Percentiles rank a stretch among this genome's conserved stretches.
These are phyloP conservation scores for Amphipyra berbera DNA, from an alignment of 2,888 invertebrate species.

Conservation along the genomic window DNA sequence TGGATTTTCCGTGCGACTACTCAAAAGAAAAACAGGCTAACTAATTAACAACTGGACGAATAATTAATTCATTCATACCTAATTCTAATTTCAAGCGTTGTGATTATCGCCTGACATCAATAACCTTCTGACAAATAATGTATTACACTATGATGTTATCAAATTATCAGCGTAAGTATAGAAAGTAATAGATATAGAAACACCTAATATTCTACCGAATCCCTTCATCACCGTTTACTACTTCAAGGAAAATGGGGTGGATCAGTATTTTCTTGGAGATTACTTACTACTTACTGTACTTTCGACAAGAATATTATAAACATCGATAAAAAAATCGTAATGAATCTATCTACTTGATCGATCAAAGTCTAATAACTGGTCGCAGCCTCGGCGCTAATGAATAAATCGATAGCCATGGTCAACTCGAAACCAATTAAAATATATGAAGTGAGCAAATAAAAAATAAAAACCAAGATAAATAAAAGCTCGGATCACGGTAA, in stretches of 20 bases:
- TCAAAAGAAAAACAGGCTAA: neutral
- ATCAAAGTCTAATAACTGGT: slow-evolving; percentile 1
- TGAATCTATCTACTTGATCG: neutral
- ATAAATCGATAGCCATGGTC: slow-evolving; percentile 13
- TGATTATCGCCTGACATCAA: neutral
- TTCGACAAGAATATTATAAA: too few relatives aligned
- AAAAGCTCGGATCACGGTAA: slow-evolving; percentile 37
- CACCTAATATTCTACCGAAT: too few relatives aligned
- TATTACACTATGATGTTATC: too few relatives aligned
- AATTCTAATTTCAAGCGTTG: neutral
- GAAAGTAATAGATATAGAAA: too few relatives aligned
- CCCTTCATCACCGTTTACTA: too few relatives aligned
- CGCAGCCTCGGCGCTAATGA: slow-evolving; percentile 1
- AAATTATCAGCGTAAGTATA: too few relatives aligned
- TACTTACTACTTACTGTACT: too few relatives aligned
- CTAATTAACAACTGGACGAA: neutral
- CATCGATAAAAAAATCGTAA: neutral
- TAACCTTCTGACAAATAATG: neutral
- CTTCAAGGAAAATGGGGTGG: too few relatives aligned
- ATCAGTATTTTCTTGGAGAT: too few relatives aligned
- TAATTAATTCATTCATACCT: neutral
- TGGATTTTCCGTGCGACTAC: too few relatives aligned
- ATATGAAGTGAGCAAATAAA: slow-evolving; percentile 33
- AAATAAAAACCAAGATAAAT: slow-evolving; percentile 27
- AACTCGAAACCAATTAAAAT: slow-evolving; percentile 40